Evolutionary conservation across 2,797 vertebrate species (phyloP), one percentile per base, ranked within the genome.

Genomic region (Diglossa cyanea): DNA sequence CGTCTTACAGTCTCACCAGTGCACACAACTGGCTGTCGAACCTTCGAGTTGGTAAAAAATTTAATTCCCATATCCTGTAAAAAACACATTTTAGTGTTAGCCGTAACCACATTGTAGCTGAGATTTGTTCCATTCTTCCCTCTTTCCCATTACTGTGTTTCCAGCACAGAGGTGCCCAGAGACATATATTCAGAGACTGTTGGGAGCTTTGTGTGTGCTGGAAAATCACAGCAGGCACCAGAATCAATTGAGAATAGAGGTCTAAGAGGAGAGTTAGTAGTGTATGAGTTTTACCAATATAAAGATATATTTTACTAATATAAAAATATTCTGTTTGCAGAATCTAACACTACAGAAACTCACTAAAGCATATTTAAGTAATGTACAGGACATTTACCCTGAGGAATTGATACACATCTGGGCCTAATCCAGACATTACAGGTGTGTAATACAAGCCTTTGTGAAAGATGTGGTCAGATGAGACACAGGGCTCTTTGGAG

Each of bases 371-470:
- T 35, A 40, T 75, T 72, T 68, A 54, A 63, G 13, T 78, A 84
- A 79, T 3, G 39, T 44, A 66, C 18, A 65, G 31, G 40, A 94
- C 39, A 91, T 87, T 97, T 96, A 98, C 98, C 96, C 47, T 98
- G 61, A 98, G 40, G 65, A 97, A 94, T 10, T 82, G 60, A 68
- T 96, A 97, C 26, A 92, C 93, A 60, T 98, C 98, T 87, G 95
- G 96, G 86, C 97, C 97, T 54, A 94, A 87, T 88, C 61, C 65
- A 74, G 93, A 96, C 58, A 61, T 94, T 50, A 96, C 88, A 88
- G 98, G 97, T n/a, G n/a, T 92, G 54, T 98, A 98, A 93, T 98
- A 98, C 33, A 98, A 91, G 79, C 98, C 98, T 68, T 98, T 97
- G 72, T 97, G 87, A 85, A 98, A 98, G 75, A 98, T 97, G 58